Conservation (phyloP, 2,888 invertebrate species). For the Drosophila formosana region DNA sequence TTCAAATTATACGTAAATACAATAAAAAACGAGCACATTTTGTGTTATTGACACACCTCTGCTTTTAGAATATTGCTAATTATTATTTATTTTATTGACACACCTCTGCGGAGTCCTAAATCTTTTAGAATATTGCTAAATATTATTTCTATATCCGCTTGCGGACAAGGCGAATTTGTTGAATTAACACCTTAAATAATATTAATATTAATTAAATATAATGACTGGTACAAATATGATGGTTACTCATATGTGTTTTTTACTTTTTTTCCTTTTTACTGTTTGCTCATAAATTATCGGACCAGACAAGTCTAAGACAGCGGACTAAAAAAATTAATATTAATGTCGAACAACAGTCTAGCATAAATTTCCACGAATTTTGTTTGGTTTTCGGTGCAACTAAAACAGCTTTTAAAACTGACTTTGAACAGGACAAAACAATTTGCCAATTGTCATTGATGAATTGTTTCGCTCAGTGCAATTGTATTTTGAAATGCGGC, state of each 20-base stretch:
- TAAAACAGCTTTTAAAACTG: no score
- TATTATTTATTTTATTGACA: neutral
- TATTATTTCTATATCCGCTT: neutral
- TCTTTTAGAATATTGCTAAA: neutral
- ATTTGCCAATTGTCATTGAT: neutral
- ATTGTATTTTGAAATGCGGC: slow-evolving; percentile 50
- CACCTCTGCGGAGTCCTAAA: neutral
- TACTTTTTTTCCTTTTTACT: neutral
- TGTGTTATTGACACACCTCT: no score
- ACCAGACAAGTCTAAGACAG: neutral
- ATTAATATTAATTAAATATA: neutral
- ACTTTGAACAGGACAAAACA: no score
- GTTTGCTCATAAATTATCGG: neutral
- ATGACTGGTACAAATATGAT: neutral
- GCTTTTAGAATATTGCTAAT: no score
- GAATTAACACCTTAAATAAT: neutral
- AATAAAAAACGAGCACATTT: no score
- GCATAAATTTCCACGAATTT: no score
- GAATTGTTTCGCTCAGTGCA: slow-evolving; percentile 42
- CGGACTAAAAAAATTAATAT: no score
- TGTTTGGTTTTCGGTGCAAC: no score
- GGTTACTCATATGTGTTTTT: neutral
- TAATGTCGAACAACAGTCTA: no score
- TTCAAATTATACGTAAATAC: no score
- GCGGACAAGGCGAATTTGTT: neutral